Percentiles rank a stretch among this genome's conserved stretches.
These are phyloP conservation scores for Lumbricus terrestris DNA, from an alignment of 2,888 invertebrate species.

Conservation along the genomic window DNA sequence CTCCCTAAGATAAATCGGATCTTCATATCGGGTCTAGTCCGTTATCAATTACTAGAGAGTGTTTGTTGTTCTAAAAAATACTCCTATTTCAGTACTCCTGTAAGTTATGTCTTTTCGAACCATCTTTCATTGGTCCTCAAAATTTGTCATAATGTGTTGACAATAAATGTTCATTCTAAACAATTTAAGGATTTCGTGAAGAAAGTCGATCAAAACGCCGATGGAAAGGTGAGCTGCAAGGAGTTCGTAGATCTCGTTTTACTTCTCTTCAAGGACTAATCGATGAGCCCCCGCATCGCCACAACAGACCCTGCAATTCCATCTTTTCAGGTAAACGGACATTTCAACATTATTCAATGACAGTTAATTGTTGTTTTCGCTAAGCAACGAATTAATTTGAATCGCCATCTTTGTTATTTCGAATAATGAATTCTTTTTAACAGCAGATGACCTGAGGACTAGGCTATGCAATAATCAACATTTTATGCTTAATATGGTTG, in stretches of 20 bases:
- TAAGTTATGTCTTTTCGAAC: no score
- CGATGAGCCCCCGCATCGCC: background rate
- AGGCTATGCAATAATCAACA: no score
- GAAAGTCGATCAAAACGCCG: background rate
- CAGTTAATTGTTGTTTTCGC: background rate
- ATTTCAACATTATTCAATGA: background rate
- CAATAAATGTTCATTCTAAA: background rate
- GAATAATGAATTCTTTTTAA: background rate
- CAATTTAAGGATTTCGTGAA: background rate
- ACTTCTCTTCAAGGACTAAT: background rate
- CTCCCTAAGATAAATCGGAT: no score
- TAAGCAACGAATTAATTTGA: background rate
- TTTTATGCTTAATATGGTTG: no score
- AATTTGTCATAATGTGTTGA: no score
- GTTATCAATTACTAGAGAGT: no score
- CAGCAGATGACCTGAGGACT: no score
- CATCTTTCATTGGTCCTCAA: no score
- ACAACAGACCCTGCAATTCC: background rate
- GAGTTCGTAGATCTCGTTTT: background rate
- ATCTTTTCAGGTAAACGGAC: background rate
- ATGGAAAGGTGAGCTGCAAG: conserved; percentile 3
- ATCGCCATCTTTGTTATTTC: background rate
- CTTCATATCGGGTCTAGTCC: no score
- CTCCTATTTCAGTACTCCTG: no score
- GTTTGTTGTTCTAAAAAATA: no score